phyloP scores from a whole-genome alignment of 2,797 vertebrate genomes.

The Halcyon smyrnensis region DNA sequence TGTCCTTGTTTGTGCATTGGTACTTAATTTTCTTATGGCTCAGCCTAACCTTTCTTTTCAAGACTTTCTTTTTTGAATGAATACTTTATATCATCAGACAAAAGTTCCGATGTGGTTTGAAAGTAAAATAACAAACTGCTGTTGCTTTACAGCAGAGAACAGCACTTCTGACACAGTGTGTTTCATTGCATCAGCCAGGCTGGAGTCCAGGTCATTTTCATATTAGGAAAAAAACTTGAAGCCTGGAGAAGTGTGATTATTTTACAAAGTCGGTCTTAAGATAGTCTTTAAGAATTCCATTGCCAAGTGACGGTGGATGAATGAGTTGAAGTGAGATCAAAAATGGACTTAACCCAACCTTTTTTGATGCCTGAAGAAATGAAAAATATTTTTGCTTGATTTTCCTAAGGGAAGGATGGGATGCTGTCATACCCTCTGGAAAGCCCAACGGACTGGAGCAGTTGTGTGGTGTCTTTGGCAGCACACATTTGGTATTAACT shows the following conservation, averaged over 20 bases:
- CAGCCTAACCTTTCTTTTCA: conserved; percentile 51
- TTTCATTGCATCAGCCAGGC: conserved; percentile 6
- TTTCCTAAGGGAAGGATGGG: neutral
- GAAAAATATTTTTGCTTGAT: neutral
- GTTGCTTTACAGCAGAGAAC: neutral
- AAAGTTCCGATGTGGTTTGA: conserved; percentile 28
- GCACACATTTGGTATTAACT: neutral
- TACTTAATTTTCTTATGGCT: conserved; percentile 52
- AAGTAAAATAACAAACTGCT: conserved; percentile 54
- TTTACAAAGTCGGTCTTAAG: neutral
- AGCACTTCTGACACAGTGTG: neutral
- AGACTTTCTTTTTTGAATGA: conserved; percentile 35
- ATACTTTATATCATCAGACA: conserved; percentile 48
- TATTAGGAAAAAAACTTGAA: neutral
- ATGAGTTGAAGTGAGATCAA: neutral
- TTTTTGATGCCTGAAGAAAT: neutral
- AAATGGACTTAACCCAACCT: neutral
- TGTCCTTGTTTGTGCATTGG: conserved; percentile 47
- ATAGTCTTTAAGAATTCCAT: neutral
- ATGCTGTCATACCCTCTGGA: neutral
- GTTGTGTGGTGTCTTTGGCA: neutral
- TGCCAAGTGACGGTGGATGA: neutral
- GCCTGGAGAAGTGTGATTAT: neutral
- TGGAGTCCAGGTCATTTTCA: neutral
- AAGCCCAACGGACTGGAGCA: accelerated